These are phyloP conservation scores for Trichomycterus rosablanca DNA, from an alignment of 2,113 vertebrate genomes.

Conservation along the genomic window DNA sequence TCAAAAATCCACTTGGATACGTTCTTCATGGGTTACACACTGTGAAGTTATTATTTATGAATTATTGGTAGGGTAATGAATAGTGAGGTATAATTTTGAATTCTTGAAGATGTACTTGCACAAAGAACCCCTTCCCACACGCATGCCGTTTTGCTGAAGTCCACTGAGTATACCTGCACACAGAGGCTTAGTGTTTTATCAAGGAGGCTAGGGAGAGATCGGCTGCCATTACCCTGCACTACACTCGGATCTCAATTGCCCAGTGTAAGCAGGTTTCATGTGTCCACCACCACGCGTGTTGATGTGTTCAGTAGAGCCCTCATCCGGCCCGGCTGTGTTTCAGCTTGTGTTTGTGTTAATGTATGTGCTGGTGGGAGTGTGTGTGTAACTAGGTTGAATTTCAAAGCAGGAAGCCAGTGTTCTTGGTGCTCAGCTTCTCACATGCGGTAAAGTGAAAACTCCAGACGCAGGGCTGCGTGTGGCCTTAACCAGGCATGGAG, in stretches of 20 bases:
- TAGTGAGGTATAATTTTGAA: no score
- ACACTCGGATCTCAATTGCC: constrained; percentile 24
- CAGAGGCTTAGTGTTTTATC: no score
- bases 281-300: constrained; percentile 34
- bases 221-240: constrained; percentile 25
- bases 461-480: constrained; percentile 35
- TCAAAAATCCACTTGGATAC: no score
- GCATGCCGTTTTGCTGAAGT: no score
- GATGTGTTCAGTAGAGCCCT: constrained; percentile 41
- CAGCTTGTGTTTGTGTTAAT: constrained; percentile 44
- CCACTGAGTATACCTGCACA: no score
- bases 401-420: constrained; percentile 28
- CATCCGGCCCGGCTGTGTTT: constrained; percentile 35
- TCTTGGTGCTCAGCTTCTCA: constrained; percentile 34
- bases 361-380: constrained; percentile 48
- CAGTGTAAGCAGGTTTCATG: constrained; percentile 40
- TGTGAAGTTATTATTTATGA: no score
- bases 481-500: neutral
- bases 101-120: no score
- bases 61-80: no score
- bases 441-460: constrained; percentile 36
- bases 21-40: no score
- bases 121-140: no score
- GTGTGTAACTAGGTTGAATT: constrained; percentile 30
- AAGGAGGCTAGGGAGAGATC: no score